Conservation (phyloP, 1,140 invertebrate genomes). For the Zaprionus ornatus region DNA sequence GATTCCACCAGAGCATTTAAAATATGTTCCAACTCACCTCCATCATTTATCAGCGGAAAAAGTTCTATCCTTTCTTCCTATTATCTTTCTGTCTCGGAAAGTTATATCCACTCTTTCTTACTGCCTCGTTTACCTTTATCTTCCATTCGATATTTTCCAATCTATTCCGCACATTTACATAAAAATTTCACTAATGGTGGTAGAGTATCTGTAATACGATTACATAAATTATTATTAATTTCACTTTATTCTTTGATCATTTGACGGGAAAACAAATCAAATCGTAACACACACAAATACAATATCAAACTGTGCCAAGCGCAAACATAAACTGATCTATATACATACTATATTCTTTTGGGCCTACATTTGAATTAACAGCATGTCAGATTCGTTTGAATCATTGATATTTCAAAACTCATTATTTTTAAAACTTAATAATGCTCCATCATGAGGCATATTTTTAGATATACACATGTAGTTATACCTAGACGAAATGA, state of each 20-base stretch:
- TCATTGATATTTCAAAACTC: constrained; percentile 25
- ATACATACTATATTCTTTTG: constrained; percentile 11
- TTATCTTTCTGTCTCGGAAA: not conserved
- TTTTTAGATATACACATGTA: constrained; percentile 26
- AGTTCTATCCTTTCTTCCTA: not conserved
- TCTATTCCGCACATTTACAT: not conserved
- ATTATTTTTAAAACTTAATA: constrained; percentile 13
- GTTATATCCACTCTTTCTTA: not conserved
- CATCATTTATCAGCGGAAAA: not conserved
- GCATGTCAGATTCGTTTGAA: constrained; percentile 31
- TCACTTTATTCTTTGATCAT: not conserved
- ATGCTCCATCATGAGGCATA: constrained; percentile 31
- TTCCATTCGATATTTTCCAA: not conserved
- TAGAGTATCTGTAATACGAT: not conserved
- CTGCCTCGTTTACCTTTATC: constrained; percentile 11
- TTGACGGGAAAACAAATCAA: constrained; percentile 10
- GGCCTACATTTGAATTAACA: constrained; percentile 26
- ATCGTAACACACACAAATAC: constrained; percentile 3
- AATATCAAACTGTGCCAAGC: constrained; percentile 57
- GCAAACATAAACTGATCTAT: constrained; percentile 32
- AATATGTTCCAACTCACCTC: not conserved
- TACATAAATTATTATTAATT: constrained; percentile 14
- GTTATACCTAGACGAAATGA: constrained; percentile 24
- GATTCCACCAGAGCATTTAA: not conserved
- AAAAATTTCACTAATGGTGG: constrained; percentile 12